A percentile compares a stretch with the other conserved stretches of the same genome.
Evolutionary conservation across 2,113 vertebrate species (phyloP).

Genomic region (Burhinus bistriatus): DNA sequence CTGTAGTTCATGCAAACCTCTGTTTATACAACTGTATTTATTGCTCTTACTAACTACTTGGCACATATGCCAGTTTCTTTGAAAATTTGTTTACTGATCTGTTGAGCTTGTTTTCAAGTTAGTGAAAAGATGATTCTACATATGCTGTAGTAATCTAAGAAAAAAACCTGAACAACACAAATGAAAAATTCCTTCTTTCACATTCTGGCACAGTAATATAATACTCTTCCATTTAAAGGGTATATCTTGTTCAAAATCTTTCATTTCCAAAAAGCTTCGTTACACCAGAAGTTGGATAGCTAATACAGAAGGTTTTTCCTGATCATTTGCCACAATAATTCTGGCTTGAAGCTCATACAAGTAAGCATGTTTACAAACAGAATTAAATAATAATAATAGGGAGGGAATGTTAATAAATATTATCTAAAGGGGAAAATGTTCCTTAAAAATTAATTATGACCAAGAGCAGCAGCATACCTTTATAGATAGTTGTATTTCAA

Average conservation of each 20-base stretch:
- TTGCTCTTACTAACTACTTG: not conserved
- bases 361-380: not conserved
- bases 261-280: not conserved
- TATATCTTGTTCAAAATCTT: not conserved
- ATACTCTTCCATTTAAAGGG: not conserved
- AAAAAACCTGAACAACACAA: not conserved
- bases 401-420: not conserved
- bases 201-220: not conserved
- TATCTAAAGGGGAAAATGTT: not conserved
- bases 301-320: not conserved
- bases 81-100: not conserved
- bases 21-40: not conserved
- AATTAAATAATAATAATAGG: not conserved
- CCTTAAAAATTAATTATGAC: not conserved
- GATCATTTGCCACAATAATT: not conserved
- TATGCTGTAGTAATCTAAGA: not conserved
- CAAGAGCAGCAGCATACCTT: not conserved
- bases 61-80: not conserved
- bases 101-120: not conserved
- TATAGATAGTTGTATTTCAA: not conserved
- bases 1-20: not conserved
- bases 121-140: not conserved
- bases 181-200: not conserved
- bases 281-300: not conserved
- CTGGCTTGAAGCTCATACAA: not conserved